A percentile compares a stretch with the other conserved stretches of the same genome.
These are phyloP conservation scores for Clupea harengus DNA, from an alignment of 2,113 vertebrate species.

Conservation along the genomic window DNA sequence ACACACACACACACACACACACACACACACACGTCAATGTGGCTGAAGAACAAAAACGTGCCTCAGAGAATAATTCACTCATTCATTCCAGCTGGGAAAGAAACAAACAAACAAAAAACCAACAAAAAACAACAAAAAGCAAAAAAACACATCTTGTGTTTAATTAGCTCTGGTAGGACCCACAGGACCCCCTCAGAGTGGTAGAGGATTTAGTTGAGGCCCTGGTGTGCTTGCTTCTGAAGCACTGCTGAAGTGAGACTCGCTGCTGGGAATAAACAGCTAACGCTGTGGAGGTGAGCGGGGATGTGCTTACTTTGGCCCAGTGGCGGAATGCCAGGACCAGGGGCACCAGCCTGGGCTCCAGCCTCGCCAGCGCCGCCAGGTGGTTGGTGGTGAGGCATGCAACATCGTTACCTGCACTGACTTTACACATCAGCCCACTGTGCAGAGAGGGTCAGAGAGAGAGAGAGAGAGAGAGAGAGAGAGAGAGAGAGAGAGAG, in stretches of 20 bases:
- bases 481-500: background rate
- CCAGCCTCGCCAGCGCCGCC: slow-evolving; percentile 85
- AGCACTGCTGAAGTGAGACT: background rate
- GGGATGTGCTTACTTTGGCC: slow-evolving; percentile 82
- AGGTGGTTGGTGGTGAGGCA: slow-evolving; percentile 96
- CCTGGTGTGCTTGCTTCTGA: background rate
- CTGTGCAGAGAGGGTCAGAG: slow-evolving; percentile 58
- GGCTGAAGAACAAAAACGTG: background rate
- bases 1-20: slow-evolving; percentile 4
- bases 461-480: background rate
- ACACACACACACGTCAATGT: background rate
- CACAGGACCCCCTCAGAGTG: background rate
- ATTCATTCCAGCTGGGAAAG: background rate
- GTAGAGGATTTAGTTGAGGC: background rate
- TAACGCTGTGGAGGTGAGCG: too few relatives aligned
- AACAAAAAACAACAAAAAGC: too few relatives aligned
- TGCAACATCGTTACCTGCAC: slow-evolving; percentile 93
- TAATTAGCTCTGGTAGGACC: background rate
- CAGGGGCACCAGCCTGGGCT: slow-evolving; percentile 88
- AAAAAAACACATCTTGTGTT: background rate
- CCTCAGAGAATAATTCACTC: background rate
- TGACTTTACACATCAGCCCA: slow-evolving; percentile 92
- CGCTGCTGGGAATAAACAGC: background rate
- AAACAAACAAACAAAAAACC: background rate
- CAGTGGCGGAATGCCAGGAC: slow-evolving; percentile 95